phyloP scores from a whole-genome alignment of 2,113 vertebrate genomes.

The Ochotona curzoniae region DNA sequence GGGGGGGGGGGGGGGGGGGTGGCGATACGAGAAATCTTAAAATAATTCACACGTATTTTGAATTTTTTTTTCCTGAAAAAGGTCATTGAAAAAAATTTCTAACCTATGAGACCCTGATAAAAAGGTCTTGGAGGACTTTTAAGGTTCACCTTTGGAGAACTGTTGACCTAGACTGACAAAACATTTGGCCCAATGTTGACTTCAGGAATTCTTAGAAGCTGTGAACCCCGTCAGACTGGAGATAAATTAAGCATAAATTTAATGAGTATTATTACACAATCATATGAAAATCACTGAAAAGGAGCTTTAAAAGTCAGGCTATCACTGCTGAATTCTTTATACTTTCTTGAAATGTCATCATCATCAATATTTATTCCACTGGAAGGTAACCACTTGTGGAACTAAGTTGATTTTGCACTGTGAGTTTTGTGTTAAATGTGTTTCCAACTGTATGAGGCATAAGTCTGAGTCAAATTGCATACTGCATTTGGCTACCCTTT shows the following conservation, averaged over 20 bases:
- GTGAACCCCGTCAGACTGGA: not conserved
- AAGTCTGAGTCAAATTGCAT: not conserved
- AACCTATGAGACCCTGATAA: not conserved
- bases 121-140: not conserved
- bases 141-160: not conserved
- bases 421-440: not conserved
- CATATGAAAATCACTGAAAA: constrained; percentile 47
- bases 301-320: not conserved
- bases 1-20: too few relatives aligned
- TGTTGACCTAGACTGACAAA: not conserved
- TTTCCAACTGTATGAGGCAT: not conserved
- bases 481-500: not conserved
- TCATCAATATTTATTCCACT: not conserved
- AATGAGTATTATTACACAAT: not conserved
- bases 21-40: not conserved
- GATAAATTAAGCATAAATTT: not conserved
- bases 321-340: not conserved
- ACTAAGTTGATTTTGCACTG: constrained; percentile 9
- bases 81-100: not conserved
- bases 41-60: not conserved
- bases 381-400: not conserved
- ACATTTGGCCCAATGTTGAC: not conserved
- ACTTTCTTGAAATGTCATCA: not conserved
- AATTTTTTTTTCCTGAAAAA: constrained; percentile 20
- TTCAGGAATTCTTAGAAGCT: not conserved